Percentiles rank a stretch among this genome's conserved stretches.
phyloP scores from a whole-genome alignment of 2,113 vertebrate genomes.

The Eptesicus fuscus region DNA sequence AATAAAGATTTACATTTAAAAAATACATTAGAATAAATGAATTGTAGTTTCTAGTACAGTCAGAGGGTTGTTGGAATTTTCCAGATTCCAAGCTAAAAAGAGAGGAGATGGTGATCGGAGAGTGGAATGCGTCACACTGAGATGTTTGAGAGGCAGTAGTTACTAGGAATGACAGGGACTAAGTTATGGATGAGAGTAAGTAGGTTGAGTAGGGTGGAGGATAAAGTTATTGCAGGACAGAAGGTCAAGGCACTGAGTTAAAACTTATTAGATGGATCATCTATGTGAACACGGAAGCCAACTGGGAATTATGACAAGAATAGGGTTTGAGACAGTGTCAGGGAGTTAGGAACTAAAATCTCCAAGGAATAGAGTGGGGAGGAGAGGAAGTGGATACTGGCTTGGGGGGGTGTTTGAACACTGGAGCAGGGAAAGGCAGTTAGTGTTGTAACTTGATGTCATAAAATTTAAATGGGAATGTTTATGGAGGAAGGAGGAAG shows the following conservation, averaged over 20 bases:
- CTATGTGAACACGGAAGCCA: neutral
- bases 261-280: neutral
- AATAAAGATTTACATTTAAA: no score
- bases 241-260: neutral
- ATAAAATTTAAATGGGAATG: neutral
- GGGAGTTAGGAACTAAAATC: neutral
- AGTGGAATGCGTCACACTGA: neutral
- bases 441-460: neutral
- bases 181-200: no score
- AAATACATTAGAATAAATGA: neutral
- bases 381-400: neutral
- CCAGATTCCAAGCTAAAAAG: neutral
- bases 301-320: neutral
- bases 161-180: neutral
- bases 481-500: neutral
- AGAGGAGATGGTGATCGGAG: neutral
- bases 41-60: neutral
- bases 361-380: neutral
- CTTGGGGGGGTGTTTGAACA: neutral
- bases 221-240: neutral
- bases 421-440: neutral
- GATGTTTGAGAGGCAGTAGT: neutral
- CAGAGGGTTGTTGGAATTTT: neutral
- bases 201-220: neutral
- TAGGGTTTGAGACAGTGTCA: neutral